Conservation (phyloP, 2,888 invertebrate genomes). For the Napeogenes inachia region DNA sequence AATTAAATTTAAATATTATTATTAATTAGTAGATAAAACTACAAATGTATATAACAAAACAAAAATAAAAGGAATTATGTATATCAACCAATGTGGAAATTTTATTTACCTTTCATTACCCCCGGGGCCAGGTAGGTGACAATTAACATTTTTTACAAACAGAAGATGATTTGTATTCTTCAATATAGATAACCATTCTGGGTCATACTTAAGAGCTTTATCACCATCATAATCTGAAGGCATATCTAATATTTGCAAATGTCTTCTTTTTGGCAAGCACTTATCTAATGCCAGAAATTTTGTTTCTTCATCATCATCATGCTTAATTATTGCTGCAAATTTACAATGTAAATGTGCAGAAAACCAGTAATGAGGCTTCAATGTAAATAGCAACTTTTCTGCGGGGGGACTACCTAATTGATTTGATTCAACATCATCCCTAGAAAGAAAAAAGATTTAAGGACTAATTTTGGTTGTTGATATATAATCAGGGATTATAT, state of each 20-base stretch:
- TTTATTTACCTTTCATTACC: conserved; percentile 78
- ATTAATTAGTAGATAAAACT: too few relatives aligned
- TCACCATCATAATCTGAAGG: conserved; percentile 75
- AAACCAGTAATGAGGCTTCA: conserved; percentile 97
- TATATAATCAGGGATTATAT: too few relatives aligned
- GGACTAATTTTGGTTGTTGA: too few relatives aligned
- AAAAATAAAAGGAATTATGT: too few relatives aligned
- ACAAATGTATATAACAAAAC: not conserved
- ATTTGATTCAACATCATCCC: conserved; percentile 88
- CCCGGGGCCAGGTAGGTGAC: conserved; percentile 90
- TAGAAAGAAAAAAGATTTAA: conserved; percentile 51
- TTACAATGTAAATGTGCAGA: conserved; percentile 98
- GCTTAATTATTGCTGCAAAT: conserved; percentile 92
- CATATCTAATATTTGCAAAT: conserved; percentile 89
- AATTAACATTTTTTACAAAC: conserved; percentile 81
- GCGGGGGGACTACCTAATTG: conserved; percentile 92
- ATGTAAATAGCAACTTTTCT: conserved; percentile 85
- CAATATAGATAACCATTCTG: conserved; percentile 96
- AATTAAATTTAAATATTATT: too few relatives aligned
- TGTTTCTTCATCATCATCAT: conserved; percentile 78
- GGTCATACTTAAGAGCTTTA: conserved; percentile 84
- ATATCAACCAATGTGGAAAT: too few relatives aligned
- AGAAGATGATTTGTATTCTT: conserved; percentile 92
- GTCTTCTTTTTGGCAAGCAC: conserved; percentile 92
- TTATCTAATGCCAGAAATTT: conserved; percentile 98